These are phyloP conservation scores for Scopus umbretta DNA, from an alignment of 2,113 vertebrate genomes.

Conservation along the genomic window DNA sequence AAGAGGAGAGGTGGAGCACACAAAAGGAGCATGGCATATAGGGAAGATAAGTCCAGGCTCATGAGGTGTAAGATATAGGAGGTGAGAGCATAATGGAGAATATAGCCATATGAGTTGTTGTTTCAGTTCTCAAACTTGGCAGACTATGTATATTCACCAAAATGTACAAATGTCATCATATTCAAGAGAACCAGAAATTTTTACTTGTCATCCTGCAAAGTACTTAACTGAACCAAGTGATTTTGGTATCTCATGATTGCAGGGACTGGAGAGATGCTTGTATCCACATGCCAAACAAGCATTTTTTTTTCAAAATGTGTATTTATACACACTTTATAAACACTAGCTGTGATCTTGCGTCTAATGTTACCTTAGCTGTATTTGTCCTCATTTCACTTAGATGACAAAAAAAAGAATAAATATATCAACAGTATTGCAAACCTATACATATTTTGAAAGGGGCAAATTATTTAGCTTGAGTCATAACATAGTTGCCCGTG, in stretches of 20 bases:
- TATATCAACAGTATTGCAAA: neutral
- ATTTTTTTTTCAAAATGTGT: neutral
- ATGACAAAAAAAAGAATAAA: neutral
- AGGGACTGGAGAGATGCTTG: neutral
- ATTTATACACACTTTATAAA: neutral
- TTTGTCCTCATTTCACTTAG: neutral
- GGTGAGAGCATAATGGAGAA: neutral
- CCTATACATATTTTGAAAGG: neutral
- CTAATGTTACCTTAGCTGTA: neutral
- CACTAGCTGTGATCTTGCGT: neutral
- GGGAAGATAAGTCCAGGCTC: neutral
- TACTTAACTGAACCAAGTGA: neutral
- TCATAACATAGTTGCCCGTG: neutral
- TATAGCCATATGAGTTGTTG: neutral
- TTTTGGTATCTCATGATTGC: neutral
- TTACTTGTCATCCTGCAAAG: neutral
- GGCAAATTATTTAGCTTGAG: neutral
- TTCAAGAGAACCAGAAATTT: neutral
- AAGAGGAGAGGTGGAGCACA: neutral
- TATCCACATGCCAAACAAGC: neutral
- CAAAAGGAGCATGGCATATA: fast-evolving
- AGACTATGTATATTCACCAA: neutral
- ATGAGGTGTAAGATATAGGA: neutral
- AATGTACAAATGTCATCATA: neutral
- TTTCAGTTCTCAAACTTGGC: neutral